These are phyloP conservation scores for Psix sp. DNA, from an alignment of 1,140 invertebrate genomes.

Conservation along the genomic window DNA sequence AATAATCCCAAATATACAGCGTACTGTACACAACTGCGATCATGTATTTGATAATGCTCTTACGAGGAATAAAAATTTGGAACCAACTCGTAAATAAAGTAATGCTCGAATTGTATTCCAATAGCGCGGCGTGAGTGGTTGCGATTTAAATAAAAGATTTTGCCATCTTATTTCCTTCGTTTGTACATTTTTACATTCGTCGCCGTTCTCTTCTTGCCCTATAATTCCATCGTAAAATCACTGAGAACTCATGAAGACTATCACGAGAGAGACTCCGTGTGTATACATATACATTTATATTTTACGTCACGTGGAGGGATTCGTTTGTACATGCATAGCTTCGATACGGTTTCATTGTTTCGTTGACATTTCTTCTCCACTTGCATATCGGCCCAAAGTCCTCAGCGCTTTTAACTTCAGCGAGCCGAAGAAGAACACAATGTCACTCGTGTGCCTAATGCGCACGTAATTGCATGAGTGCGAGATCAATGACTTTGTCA, in stretches of 20 bases:
- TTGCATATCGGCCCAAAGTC: constrained; percentile 68
- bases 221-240: constrained; percentile 59
- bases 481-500: constrained; percentile 28
- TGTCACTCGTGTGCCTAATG: constrained; percentile 15
- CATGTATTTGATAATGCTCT: constrained; percentile 59
- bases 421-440: constrained; percentile 45
- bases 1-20: constrained; percentile 46
- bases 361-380: constrained; percentile 67
- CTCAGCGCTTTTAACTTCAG: constrained; percentile 61
- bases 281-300: constrained; percentile 70
- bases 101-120: constrained; percentile 26
- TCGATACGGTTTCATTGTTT: constrained; percentile 76
- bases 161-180: constrained; percentile 7
- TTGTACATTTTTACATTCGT: constrained; percentile 48
- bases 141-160: constrained; percentile 18
- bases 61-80: constrained; percentile 34
- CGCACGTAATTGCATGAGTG: constrained; percentile 25
- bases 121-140: constrained; percentile 4
- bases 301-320: constrained; percentile 77
- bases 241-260: constrained; percentile 59
- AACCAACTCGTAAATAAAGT: constrained; percentile 25
- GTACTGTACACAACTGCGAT: constrained; percentile 56
- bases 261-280: constrained; percentile 64
- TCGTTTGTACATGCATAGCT: constrained; percentile 77
- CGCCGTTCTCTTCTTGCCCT: constrained; percentile 18